Conservation (phyloP, 1,140 invertebrate species). For the Drosophila rhopaloa region DNA sequence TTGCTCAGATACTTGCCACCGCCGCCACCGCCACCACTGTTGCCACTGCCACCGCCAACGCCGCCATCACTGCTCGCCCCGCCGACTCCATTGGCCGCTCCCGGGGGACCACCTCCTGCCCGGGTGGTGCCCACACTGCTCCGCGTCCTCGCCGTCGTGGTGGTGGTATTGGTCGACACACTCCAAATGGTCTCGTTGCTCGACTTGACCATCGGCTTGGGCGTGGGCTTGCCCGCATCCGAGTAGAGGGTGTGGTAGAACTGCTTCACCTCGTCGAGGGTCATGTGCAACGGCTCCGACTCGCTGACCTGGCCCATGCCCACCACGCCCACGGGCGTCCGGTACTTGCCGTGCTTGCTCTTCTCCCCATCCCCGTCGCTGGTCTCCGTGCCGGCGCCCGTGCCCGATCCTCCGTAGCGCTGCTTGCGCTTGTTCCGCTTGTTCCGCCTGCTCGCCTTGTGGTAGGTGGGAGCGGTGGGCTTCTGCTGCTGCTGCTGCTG, state of each 20-base stretch:
- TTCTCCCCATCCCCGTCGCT: constrained; percentile 62
- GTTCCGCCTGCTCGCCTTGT: constrained; percentile 69
- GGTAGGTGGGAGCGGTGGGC: constrained; percentile 32
- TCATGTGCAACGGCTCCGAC: constrained; percentile 92
- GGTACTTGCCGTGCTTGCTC: constrained; percentile 69
- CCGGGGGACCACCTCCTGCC: not conserved
- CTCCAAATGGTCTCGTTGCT: constrained; percentile 81
- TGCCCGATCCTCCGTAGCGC: constrained; percentile 47
- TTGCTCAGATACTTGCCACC: constrained; percentile 66
- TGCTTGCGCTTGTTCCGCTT: constrained; percentile 80
- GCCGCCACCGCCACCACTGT: constrained; percentile 62
- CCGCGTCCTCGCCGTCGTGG: constrained; percentile 64
- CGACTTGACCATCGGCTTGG: constrained; percentile 60
- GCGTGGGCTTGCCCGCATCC: constrained; percentile 82
- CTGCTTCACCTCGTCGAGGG: constrained; percentile 92
- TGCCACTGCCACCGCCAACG: constrained; percentile 45
- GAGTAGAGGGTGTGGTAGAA: constrained; percentile 92
- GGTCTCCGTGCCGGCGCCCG: constrained; percentile 52
- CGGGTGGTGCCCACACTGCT: constrained; percentile 60
- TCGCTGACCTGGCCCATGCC: constrained; percentile 21
- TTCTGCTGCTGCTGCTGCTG: constrained; percentile 42
- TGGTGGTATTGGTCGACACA: constrained; percentile 62
- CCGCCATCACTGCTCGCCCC: constrained; percentile 81
- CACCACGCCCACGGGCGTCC: constrained; percentile 39
- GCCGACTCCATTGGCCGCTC: constrained; percentile 62